phyloP scores from a whole-genome alignment of 2,888 invertebrate species.

The Ormyrus rosae region DNA sequence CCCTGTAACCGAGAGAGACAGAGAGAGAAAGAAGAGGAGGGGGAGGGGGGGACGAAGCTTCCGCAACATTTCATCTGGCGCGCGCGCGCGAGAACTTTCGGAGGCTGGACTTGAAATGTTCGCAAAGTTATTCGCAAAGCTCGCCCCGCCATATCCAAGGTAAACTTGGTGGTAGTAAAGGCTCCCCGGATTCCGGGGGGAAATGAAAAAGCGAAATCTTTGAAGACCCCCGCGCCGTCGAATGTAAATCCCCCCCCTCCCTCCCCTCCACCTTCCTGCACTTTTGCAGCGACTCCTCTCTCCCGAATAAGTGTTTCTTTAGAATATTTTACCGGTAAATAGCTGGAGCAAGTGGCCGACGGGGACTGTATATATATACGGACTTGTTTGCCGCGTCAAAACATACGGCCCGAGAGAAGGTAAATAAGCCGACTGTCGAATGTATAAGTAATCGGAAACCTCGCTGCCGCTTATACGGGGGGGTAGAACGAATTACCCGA shows the following conservation, averaged over 20 bases:
- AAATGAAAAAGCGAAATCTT: conserved; percentile 30
- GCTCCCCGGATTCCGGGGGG: neutral
- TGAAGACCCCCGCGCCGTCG: neutral
- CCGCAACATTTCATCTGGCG: conserved; percentile 47
- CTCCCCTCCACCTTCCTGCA: neutral
- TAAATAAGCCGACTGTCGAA: too few species aligned
- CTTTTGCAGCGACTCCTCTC: neutral
- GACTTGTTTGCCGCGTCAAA: too few species aligned
- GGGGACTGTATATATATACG: too few species aligned
- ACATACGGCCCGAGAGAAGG: too few species aligned
- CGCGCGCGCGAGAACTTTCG: conserved; percentile 26
- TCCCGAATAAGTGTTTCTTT: conserved; percentile 24
- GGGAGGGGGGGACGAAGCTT: conserved; percentile 4
- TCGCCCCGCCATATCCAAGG: conserved; percentile 34
- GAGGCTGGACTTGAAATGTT: conserved; percentile 49
- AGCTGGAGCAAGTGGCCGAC: neutral
- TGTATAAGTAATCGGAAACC: too few species aligned
- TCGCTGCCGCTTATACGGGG: too few species aligned
- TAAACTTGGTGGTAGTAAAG: conserved; percentile 29
- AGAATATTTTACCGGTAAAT: conserved; percentile 28
- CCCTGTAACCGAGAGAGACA: too few species aligned
- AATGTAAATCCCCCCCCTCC: conserved; percentile 18
- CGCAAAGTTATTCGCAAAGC: conserved; percentile 50
- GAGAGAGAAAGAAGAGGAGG: too few species aligned
- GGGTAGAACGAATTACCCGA: too few species aligned